Evolutionary conservation across 2,888 invertebrate species (phyloP), one percentile per base, ranked within the genome.

Genomic region (Nebria salina): DNA sequence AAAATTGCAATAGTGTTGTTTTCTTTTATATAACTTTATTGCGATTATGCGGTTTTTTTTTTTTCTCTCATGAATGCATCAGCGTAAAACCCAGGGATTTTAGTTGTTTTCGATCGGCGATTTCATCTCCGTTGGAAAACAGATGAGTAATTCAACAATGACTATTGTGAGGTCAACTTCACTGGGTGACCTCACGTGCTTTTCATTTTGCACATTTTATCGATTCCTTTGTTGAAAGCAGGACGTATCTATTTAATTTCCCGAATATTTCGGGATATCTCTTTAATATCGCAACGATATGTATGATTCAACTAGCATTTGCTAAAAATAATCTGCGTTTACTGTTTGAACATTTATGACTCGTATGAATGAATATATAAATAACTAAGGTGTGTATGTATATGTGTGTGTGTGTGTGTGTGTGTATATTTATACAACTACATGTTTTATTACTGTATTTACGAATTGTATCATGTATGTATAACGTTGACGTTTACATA

Each of bases 171-270:
- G 54, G 54, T 54, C 54, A 54, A 13, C 54, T 54, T 13, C 54
- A 8, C 54, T 54, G 54, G 54, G 54, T 13, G 54, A 54, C 54
- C 54, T 54, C 54, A 54, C 54, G 54, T 54, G 54, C 54, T 54
- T 54, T 54, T 54, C 54, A 54, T 54, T 54, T 54, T 54, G 54
- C 54, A 54, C 54, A 13, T 54, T 54, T 54, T 54, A 54, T 54
- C 54, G 54, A 54, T 54, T 54, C 54, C 54, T 54, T 54, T 54
- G 54, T 54, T 54, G 54, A 54, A 54, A 54, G 54, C 54, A 54
- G 54, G 54, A 54, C 54, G 13, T 54, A 54, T 54, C 54, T 34
- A 34, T 34, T 34, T 34, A 34, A 34, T 34, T 54, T 54, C 54
- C 54, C 54, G 8, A 54, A 54, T 54, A 54, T 54, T 54, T 1